Conservation (phyloP, 2,888 invertebrate genomes). For the Apamea anceps region DNA sequence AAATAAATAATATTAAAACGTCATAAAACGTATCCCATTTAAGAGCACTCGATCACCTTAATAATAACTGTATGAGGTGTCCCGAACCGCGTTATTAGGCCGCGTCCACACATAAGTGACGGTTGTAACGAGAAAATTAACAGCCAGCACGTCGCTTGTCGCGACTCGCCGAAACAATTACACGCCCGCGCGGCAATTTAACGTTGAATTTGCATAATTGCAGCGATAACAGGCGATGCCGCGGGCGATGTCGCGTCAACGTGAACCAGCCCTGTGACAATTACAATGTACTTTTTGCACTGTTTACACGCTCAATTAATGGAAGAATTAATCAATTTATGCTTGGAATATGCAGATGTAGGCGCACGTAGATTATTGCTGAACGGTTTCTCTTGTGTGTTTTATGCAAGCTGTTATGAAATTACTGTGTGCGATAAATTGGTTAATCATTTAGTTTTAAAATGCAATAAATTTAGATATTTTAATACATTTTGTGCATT, state of each 20-base stretch:
- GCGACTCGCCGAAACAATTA: conserved; percentile 72
- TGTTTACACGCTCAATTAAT: conserved; percentile 69
- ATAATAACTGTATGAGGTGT: conserved; percentile 59
- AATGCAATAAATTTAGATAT: conserved; percentile 17
- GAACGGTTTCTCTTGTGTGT: conserved; percentile 10
- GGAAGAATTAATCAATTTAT: conserved; percentile 65
- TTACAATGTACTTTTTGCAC: conserved; percentile 71
- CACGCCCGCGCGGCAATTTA: conserved; percentile 78
- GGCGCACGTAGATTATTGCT: conserved; percentile 24
- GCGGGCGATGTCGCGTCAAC: conserved; percentile 71
- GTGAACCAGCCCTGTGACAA: conserved; percentile 73
- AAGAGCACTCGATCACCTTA: conserved; percentile 59
- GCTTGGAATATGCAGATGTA: conserved; percentile 49
- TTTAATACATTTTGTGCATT: conserved; percentile 4
- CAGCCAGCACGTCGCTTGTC: conserved; percentile 57
- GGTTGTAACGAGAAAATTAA: conserved; percentile 76
- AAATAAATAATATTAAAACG: conserved; percentile 34
- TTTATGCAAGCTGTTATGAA: conserved; percentile 3
- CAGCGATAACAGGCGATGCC: conserved; percentile 80
- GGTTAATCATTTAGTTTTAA: conserved; percentile 35
- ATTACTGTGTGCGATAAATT: conserved; percentile 35
- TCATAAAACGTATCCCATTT: conserved; percentile 38
- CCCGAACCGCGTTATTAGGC: conserved; percentile 66
- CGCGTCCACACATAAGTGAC: conserved; percentile 71
- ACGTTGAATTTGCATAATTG: conserved; percentile 86